Evolutionary conservation across 2,888 invertebrate genomes (phyloP).

Genomic region (Chromoteleia sp.): DNA sequence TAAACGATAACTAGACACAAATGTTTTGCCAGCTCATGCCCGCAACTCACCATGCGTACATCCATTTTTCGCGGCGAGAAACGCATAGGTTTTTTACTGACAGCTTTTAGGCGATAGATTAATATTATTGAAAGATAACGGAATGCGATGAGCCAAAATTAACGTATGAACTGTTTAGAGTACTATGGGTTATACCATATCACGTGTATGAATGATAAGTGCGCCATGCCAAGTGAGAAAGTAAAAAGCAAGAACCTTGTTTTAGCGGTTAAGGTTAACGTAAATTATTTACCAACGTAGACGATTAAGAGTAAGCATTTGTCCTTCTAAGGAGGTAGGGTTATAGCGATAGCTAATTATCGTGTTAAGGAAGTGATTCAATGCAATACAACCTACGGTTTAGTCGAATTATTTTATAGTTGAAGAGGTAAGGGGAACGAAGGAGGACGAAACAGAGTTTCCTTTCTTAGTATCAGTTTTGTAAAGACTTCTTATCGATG

Average conservation of each 20-base stretch:
- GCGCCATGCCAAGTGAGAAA: constrained; percentile 67
- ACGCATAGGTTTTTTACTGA: constrained; percentile 81
- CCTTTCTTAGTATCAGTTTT: background rate
- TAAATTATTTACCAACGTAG: constrained; percentile 72
- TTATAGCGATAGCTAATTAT: constrained; percentile 68
- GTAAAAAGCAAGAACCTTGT: constrained; percentile 74
- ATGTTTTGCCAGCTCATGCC: constrained; percentile 22
- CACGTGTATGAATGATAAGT: constrained; percentile 73
- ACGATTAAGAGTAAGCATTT: constrained; percentile 66
- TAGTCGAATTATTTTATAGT: constrained; percentile 73
- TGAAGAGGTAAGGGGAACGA: constrained; percentile 61
- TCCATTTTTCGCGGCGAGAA: constrained; percentile 74
- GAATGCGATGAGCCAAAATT: constrained; percentile 61
- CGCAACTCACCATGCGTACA: constrained; percentile 57
- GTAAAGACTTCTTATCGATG: too few species aligned
- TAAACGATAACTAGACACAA: constrained; percentile 18
- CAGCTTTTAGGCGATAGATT: constrained; percentile 80
- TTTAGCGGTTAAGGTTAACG: constrained; percentile 69
- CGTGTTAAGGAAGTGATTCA: constrained; percentile 78
- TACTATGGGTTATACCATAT: constrained; percentile 82
- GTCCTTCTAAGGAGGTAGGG: constrained; percentile 63
- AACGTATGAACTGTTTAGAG: constrained; percentile 73
- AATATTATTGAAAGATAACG: constrained; percentile 67
- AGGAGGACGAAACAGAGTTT: constrained; percentile 41
- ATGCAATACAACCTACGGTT: constrained; percentile 79